A percentile compares a stretch with the other conserved stretches of the same genome.
phyloP scores from a whole-genome alignment of 2,888 invertebrate species.

The Agrochola macilenta region DNA sequence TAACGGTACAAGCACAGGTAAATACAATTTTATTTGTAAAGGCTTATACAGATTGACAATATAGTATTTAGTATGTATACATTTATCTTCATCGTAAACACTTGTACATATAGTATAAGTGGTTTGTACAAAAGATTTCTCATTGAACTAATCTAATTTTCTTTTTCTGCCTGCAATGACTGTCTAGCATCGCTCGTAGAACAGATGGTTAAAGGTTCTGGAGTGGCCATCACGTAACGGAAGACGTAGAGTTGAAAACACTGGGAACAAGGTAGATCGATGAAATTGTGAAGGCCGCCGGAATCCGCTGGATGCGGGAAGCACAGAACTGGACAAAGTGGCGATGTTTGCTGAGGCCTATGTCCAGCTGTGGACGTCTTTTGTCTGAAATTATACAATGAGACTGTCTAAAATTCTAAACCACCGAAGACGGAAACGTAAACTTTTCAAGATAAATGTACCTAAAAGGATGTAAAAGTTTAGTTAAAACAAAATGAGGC shows the following conservation, averaged over 20 bases:
- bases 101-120: neutral
- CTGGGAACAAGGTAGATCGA: no score
- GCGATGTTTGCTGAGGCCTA: neutral
- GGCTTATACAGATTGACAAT: neutral
- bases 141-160: neutral
- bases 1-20: conserved; percentile 9
- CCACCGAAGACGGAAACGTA: neutral
- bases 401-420: neutral
- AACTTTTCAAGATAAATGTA: neutral
- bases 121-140: neutral
- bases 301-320: neutral
- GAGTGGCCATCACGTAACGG: no score
- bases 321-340: neutral
- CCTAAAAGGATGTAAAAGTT: neutral
- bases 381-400: neutral
- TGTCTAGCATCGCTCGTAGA: neutral
- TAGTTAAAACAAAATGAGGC: conserved; percentile 5
- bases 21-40: conserved; percentile 19
- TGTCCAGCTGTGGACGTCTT: neutral
- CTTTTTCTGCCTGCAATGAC: neutral
- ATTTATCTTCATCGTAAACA: conserved; percentile 1
- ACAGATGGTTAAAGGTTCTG: neutral
- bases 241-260: no score
- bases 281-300: no score
- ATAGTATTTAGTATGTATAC: no score